A percentile compares a stretch with the other conserved stretches of the same genome.
These are phyloP conservation scores for Lichenostomus cassidix DNA, from an alignment of 2,113 vertebrate genomes.

Conservation along the genomic window DNA sequence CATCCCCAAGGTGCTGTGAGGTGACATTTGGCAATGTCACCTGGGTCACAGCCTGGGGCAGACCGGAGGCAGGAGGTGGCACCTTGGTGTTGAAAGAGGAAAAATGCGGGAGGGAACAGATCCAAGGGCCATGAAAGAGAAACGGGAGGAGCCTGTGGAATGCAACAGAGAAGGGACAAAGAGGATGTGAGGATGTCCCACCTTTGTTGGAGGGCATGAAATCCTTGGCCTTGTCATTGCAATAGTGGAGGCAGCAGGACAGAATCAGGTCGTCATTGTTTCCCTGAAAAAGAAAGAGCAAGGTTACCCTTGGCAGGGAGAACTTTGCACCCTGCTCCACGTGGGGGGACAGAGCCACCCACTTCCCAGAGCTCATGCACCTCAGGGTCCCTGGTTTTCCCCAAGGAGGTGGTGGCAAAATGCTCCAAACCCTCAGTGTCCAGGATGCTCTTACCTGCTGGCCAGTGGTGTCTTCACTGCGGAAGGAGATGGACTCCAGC, in stretches of 20 bases:
- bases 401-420: background rate
- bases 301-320: background rate
- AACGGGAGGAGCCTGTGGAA: background rate
- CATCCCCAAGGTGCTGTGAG: background rate
- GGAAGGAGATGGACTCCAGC: constrained; percentile 96
- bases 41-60: background rate
- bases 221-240: constrained; percentile 96
- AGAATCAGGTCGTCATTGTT: constrained; percentile 93
- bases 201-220: constrained; percentile 91
- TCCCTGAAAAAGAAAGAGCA: constrained; percentile 77
- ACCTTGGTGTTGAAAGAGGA: constrained; percentile 41
- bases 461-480: constrained; percentile 94
- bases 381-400: background rate
- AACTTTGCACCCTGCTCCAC: background rate
- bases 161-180: background rate
- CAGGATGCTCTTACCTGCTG: constrained; percentile 81
- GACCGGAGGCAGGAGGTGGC: constrained; percentile 28
- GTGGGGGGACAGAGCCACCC: background rate
- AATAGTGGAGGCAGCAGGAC: constrained; percentile 91
- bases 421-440: background rate
- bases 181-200: constrained; percentile 36
- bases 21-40: background rate
- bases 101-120: background rate
- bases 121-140: background rate
- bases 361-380: fast-evolving